Conservation (phyloP, 2,888 invertebrate genomes). For the Volucella bombylans region DNA sequence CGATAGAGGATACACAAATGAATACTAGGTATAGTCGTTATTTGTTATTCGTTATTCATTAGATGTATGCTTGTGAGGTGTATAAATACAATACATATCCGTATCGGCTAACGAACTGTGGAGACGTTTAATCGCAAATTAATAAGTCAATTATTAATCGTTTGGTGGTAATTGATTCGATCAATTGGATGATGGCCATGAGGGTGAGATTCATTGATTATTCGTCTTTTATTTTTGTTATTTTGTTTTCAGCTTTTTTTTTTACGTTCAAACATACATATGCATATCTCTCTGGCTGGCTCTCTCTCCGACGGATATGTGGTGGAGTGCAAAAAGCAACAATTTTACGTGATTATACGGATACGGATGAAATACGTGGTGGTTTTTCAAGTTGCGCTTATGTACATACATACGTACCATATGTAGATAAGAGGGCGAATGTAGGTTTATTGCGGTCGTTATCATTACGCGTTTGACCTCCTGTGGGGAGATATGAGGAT, state of each 20-base stretch:
- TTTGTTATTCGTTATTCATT: too few relatives aligned
- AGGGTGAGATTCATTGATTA: slow-evolving; percentile 44
- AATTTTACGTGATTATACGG: slow-evolving; percentile 16
- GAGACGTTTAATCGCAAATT: slow-evolving; percentile 42
- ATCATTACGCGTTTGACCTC: slow-evolving; percentile 41
- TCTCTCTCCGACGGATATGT: not conserved
- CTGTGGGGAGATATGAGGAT: slow-evolving; percentile 30
- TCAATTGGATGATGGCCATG: slow-evolving; percentile 6
- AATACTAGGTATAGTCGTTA: too few relatives aligned
- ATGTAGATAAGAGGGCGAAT: slow-evolving; percentile 25
- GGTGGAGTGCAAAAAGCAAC: slow-evolving; percentile 16
- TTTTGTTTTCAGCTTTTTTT: not conserved
- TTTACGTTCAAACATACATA: too few relatives aligned
- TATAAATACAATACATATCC: slow-evolving; percentile 5
- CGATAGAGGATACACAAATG: too few relatives aligned
- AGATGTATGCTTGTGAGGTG: not conserved
- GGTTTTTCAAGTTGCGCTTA: not conserved
- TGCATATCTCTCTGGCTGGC: too few relatives aligned
- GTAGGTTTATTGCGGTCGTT: slow-evolving; percentile 29
- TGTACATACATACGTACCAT: not conserved
- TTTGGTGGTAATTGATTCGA: slow-evolving; percentile 53
- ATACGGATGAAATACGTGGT: not conserved
- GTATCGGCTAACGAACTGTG: slow-evolving; percentile 11
- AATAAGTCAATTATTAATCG: slow-evolving; percentile 65
- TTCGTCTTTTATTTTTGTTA: slow-evolving; percentile 22